Base-by-base conservation (phyloP, 2,113 vertebrate species). In the Epinephelus lanceolatus region DNA sequence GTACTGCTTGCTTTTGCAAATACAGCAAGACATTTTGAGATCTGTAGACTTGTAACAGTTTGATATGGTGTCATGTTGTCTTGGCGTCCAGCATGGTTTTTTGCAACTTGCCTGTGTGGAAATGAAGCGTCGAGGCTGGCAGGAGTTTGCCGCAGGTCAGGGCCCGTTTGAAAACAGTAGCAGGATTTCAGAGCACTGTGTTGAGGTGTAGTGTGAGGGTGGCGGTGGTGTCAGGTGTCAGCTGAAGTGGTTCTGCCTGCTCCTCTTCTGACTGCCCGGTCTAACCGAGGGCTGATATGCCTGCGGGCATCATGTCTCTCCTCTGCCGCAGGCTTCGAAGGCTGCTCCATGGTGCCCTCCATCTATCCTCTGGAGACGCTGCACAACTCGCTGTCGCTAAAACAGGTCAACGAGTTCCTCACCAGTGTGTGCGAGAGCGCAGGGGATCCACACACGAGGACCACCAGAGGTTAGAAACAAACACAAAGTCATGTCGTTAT, bases 341-440 rank as follows among this genome's bases (percentile, higher is more conserved):
- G 98, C 89, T 99, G 97, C 90, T 99, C 98, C 91, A 99, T 99
- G 98, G 98, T 99, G 87, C 98, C 98, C 81, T 99, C 97, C 78
- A 98, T 99, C 90, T 98, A 99, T 66, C 98, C 98, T 0, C 90
- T 99, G 94, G 98, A 99, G 93, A 99, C 98, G 5, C 97, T 99
- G 88, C 98, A 99, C 96, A 99, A 99, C 94, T 97, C 98, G 6
- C 97, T 99, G 83, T 99, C 98, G 6, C 94, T 99, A 75, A 97
- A 96, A 73, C 97, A 99, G 95, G 97, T 99, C 87, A 96, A 96
- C 76, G 95, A 97, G 89, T 99, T 99, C 94, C 94, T 99, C 84
- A 96, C 97, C 0, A 80, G 91, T 0, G 94, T 99, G 81, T 98
- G 97, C 87, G 95, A 96, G 86, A 97, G 95, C 0, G 97, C 96